Conservation (phyloP, 2,113 vertebrate genomes). For the Oryctolagus cuniculus region DNA sequence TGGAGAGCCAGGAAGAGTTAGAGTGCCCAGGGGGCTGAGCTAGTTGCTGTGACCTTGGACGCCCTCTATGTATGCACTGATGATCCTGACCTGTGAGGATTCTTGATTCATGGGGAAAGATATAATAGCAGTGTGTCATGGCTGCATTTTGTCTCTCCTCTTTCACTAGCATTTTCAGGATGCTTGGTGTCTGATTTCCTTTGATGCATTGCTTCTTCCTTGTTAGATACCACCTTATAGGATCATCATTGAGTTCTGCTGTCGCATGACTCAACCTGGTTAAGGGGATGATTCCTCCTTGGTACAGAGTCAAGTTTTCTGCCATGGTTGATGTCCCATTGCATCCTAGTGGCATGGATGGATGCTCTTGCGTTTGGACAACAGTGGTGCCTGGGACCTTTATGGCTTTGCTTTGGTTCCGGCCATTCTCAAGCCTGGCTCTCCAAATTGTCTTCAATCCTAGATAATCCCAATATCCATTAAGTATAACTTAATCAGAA, state of each 20-base stretch:
- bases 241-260: neutral
- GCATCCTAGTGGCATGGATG: neutral
- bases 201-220: neutral
- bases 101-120: neutral
- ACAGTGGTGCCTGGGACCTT: neutral
- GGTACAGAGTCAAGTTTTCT: neutral
- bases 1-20: neutral
- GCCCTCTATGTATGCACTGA: rapidly evolving
- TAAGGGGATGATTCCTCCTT: neutral
- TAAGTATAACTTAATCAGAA: neutral
- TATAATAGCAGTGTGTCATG: no score
- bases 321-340: neutral
- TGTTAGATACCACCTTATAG: neutral
- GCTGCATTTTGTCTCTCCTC: neutral
- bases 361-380: neutral
- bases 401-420: neutral
- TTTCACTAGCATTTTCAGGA: neutral
- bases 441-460: neutral
- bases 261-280: neutral
- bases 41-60: neutral
- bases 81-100: neutral
- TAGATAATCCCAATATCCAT: neutral
- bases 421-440: neutral
- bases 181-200: neutral
- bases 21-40: neutral